phyloP scores from a whole-genome alignment of 2,797 vertebrate genomes.

The Podarcis lilfordi region DNA sequence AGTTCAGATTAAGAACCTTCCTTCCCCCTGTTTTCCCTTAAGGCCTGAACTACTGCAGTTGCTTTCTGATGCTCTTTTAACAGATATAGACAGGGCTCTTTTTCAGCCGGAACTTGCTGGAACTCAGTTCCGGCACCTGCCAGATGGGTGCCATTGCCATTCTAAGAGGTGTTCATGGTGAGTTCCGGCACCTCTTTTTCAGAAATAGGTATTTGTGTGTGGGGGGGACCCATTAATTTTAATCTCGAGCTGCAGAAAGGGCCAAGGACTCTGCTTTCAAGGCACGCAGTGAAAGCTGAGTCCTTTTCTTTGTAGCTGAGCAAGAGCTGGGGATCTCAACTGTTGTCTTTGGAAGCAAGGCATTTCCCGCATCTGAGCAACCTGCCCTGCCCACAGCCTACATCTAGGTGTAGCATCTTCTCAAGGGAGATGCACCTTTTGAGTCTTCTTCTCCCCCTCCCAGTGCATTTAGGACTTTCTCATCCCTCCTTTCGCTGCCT shows the following conservation, averaged over 20 bases:
- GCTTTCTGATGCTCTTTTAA: too few species aligned
- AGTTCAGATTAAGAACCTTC: not conserved
- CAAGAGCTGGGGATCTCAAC: too few species aligned
- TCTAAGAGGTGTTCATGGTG: too few species aligned
- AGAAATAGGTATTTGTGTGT: too few species aligned
- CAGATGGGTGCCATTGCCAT: too few species aligned
- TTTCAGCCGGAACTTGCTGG: too few species aligned
- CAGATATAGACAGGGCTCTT: too few species aligned
- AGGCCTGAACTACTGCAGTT: too few species aligned
- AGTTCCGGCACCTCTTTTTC: too few species aligned
- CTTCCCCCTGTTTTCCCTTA: not conserved
- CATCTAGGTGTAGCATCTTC: not conserved
- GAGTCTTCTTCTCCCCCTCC: not conserved
- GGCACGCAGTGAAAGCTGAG: fast-evolving
- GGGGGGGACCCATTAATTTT: not conserved
- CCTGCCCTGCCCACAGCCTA: not conserved
- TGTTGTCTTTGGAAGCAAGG: not conserved
- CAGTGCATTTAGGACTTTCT: fast-evolving
- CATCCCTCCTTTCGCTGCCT: not conserved
- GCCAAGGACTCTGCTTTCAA: not conserved
- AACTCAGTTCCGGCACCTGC: too few species aligned
- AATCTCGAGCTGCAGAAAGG: not conserved
- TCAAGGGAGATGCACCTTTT: not conserved
- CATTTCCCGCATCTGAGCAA: not conserved
- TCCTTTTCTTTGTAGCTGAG: not conserved